Evolutionary conservation across 2,113 vertebrate species (phyloP), one percentile per base, ranked within the genome.

Genomic region (Gnathonemus echidnorhynchus): DNA sequence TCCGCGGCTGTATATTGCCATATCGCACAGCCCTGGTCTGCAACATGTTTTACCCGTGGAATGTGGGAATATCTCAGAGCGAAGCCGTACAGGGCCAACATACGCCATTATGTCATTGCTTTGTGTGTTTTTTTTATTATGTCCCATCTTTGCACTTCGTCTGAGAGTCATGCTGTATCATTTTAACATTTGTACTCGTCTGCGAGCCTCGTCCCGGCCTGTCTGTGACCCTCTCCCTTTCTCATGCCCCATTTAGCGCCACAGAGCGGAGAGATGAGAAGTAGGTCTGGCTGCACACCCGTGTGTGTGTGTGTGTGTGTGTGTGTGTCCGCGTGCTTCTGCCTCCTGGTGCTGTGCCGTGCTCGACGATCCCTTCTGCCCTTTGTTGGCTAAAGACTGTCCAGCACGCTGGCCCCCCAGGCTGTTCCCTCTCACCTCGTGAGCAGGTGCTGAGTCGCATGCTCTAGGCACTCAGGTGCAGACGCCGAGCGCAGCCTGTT

Each of bases 261-360:
- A 93, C 95, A 92, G 96, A 96, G 88, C 94, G 94, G 95, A 96
- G 93, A 92, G 50, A 93, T 91, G 95, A 95, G 87, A 95, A 95
- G 95, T 95, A 96, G 95, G 96, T 96, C 94, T 91, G 89, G 91
- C 88, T 91, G 91, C 35, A 10, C 49, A 17, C 70, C 1, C 11
- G n/a, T 49, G 53, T n/a, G 50, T 58, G 49, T 49, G 53, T n/a
- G 3, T 10, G 58, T 89, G 88, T 89, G 58, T 88, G 88, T 90
- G 89, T 35, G 56, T 93, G 42, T 58, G 48, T 90, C 49, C 74
- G 85, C 85, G 58, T 91, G 88, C 89, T 74, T 88, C 19, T 58
- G 15, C 24, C 86, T 6, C 46, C 49, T 53, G 66, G 21, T 70
- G 35, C 85, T 5, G 84, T 62, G 39, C 5, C 74, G 84, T 62